Percentiles rank a stretch among this genome's conserved stretches.
These are phyloP conservation scores for Spheniscus mendiculus DNA, from an alignment of 2,113 vertebrate species.

Conservation along the genomic window DNA sequence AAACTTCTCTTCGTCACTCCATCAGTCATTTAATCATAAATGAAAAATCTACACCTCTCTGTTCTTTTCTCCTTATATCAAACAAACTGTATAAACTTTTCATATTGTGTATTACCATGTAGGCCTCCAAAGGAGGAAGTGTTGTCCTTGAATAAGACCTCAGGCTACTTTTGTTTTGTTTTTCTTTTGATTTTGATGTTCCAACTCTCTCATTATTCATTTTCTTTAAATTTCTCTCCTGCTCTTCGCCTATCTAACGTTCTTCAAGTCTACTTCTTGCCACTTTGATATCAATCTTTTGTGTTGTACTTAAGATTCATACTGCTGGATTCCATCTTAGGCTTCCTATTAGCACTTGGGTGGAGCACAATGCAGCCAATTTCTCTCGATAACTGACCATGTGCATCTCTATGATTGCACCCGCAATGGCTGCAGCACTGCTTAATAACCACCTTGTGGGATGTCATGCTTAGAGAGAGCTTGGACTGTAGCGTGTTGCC, in stretches of 20 bases:
- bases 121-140: background rate
- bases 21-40: background rate
- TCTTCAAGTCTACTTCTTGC: background rate
- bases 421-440: background rate
- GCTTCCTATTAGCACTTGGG: background rate
- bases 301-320: background rate
- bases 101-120: background rate
- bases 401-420: background rate
- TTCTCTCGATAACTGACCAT: background rate
- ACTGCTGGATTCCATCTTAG: background rate
- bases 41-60: background rate
- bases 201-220: background rate
- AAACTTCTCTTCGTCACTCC: background rate
- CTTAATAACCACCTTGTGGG: rapidly evolving
- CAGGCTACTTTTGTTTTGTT: background rate
- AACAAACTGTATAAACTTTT: background rate
- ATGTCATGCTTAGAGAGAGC: background rate
- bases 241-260: background rate
- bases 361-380: background rate
- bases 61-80: background rate
- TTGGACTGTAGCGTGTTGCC: background rate
- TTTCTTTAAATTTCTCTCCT: background rate
- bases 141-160: background rate
- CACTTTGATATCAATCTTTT: background rate
- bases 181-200: background rate